Percentiles rank a stretch among this genome's conserved stretches.
phyloP scores from a whole-genome alignment of 2,888 invertebrate genomes.

The Melanophora roralis region DNA sequence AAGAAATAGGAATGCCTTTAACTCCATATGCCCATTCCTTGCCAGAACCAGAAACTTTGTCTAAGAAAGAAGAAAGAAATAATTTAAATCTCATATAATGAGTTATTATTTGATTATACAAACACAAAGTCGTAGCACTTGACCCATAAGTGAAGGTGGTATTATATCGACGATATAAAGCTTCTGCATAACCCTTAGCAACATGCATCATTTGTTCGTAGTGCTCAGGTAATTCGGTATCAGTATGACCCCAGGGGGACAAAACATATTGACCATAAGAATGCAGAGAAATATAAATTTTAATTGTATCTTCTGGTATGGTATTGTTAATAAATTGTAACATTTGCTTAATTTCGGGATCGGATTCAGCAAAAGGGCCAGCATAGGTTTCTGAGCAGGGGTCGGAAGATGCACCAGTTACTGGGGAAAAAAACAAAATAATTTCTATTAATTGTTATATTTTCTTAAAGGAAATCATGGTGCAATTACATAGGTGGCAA shows the following conservation, averaged over 20 bases:
- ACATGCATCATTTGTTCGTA: constrained; percentile 78
- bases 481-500: no score
- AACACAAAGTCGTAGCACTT: constrained; percentile 79
- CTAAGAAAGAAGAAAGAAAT: constrained; percentile 66
- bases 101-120: no score
- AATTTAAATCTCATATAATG: neutral
- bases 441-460: no score
- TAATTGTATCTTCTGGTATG: constrained; percentile 75
- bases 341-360: constrained; percentile 78
- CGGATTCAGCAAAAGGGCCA: constrained; percentile 80
- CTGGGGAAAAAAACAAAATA: constrained; percentile 52
- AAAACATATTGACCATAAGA: constrained; percentile 82
- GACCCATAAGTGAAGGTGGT: constrained; percentile 79
- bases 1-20: constrained; percentile 79
- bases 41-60: constrained; percentile 76
- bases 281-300: constrained; percentile 81
- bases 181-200: constrained; percentile 79
- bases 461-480: no score
- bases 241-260: constrained; percentile 80
- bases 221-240: constrained; percentile 77
- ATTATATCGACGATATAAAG: constrained; percentile 78
- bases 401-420: constrained; percentile 78
- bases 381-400: constrained; percentile 77
- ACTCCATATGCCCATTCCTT: constrained; percentile 80
- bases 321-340: constrained; percentile 77